Evolutionary conservation across 2,113 vertebrate species (phyloP), one percentile per base, ranked within the genome.

Genomic region (Rattus rattus): DNA sequence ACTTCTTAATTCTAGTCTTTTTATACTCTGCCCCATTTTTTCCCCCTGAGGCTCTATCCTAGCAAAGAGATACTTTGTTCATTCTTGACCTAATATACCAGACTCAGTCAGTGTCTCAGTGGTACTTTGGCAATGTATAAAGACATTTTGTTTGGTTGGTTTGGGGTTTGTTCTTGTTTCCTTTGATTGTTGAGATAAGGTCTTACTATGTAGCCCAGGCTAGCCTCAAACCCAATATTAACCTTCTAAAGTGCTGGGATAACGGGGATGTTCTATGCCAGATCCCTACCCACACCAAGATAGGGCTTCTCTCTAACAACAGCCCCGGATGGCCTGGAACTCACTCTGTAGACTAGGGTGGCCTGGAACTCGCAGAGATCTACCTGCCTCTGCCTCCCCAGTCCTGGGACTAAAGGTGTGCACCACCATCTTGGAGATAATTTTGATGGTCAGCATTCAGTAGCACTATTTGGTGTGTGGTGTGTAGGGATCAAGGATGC

Each of bases 31-130:
- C 56, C 26, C 26, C 30, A 87, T 24, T 73, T n/a, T 36, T 79
- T 91, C 93, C 95, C 95, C 52, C 79, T 94, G 91, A 54, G 56
- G 10, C 70, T 77, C 92, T 93, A 88, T 63, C 54, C n/a, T 93
- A 69, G 88, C 79, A 90, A 72, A 88, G 19, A 94, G n/a, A 92
- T 88, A 52, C 20, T 20, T 59, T 92, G 26, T 5, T 81, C 2
- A 80, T 93, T 75, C 92, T 11, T 33, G 43, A 28, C 67, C 36
- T 52, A 85, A 20, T n/a, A 54, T 69, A 81, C 26, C 90, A 67
- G 49, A 33, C 17, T 93, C 39, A 94, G 13, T 47, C 80, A 94
- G 13, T 94, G 87, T 77, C 49, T 94, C 52, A 87, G 19, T 0
- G 77, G 30, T 17, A 30, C 30, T 77, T 94, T 79, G 49, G n/a